Evolutionary conservation across 1,140 invertebrate genomes (phyloP).

Genomic region (Augochlora pura): DNA sequence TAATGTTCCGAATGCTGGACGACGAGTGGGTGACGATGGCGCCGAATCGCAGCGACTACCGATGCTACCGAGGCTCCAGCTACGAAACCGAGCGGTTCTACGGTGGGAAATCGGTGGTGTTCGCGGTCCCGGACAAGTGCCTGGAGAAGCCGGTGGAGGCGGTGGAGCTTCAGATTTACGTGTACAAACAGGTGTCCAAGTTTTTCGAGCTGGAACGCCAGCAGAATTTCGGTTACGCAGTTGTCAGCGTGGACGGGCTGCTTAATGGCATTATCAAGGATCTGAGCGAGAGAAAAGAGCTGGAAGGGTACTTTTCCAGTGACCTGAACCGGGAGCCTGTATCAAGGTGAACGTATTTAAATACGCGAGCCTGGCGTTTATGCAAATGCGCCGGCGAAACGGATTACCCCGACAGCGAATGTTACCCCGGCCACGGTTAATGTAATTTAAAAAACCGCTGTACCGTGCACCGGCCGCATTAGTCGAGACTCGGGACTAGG

Average conservation of each 20-base stretch:
- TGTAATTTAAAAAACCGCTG: conserved; percentile 40
- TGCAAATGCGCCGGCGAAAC: conserved; percentile 24
- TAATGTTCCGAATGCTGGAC: conserved; percentile 70
- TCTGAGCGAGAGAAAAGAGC: conserved; percentile 62
- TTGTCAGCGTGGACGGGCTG: conserved; percentile 61
- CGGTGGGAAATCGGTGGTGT: conserved; percentile 71
- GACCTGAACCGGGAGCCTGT: conserved; percentile 66
- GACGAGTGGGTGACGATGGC: conserved; percentile 66
- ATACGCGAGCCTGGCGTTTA: conserved; percentile 40
- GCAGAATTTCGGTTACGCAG: conserved; percentile 53
- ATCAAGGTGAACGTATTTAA: conserved; percentile 62
- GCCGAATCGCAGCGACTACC: conserved; percentile 63
- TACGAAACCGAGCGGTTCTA: conserved; percentile 64
- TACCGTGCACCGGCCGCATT: neutral
- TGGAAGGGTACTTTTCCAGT: conserved; percentile 58
- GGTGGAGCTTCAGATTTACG: conserved; percentile 58
- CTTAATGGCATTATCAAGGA: conserved; percentile 70
- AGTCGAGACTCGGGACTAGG: neutral
- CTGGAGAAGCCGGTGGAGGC: conserved; percentile 41
- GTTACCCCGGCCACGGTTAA: neutral
- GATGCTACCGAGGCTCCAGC: conserved; percentile 63
- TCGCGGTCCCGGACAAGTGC: conserved; percentile 55
- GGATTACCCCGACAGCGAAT: conserved; percentile 28
- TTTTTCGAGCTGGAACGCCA: conserved; percentile 61
- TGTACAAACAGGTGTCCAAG: conserved; percentile 60